A percentile compares a stretch with the other conserved stretches of the same genome.
These are phyloP conservation scores for Malachius bipustulatus DNA, from an alignment of 2,888 invertebrate genomes.

Conservation along the genomic window DNA sequence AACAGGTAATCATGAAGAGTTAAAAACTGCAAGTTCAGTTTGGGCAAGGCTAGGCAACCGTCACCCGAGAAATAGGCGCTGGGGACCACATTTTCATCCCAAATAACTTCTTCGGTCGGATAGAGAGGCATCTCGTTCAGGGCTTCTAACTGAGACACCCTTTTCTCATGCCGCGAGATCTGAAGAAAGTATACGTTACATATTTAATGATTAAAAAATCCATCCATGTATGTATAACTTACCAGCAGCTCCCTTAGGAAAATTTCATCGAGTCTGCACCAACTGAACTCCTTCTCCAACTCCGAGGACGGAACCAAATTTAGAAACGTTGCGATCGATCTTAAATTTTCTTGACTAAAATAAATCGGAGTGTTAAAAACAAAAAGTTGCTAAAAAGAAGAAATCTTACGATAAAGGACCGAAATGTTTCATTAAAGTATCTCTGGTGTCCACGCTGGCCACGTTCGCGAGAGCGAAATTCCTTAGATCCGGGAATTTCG, in stretches of 20 bases:
- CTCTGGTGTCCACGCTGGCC: constrained; percentile 85
- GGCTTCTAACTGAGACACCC: constrained; percentile 85
- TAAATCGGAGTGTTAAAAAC: constrained; percentile 5
- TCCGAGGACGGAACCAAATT: constrained; percentile 71
- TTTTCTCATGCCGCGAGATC: constrained; percentile 76
- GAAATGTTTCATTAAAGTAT: constrained; percentile 75
- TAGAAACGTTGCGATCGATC: constrained; percentile 75
- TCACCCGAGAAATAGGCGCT: constrained; percentile 95
- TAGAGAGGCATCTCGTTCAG: constrained; percentile 97
- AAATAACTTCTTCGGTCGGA: constrained; percentile 94
- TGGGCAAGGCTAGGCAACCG: constrained; percentile 89
- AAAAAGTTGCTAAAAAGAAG: background rate
- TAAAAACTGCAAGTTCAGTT: constrained; percentile 94
- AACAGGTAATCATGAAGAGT: constrained; percentile 96
- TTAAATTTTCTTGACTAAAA: constrained; percentile 61
- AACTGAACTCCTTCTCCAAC: constrained; percentile 53
- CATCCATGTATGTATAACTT: constrained; percentile 26
- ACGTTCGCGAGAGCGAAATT: constrained; percentile 89
- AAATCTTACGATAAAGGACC: constrained; percentile 50
- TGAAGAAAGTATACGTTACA: constrained; percentile 26
- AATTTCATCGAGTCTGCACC: constrained; percentile 68
- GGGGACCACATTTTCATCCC: constrained; percentile 98
- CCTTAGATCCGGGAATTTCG: constrained; percentile 75
- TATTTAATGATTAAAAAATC: constrained; percentile 6
- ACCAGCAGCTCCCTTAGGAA: constrained; percentile 82